Evolutionary conservation across 2,888 invertebrate genomes (phyloP).

Genomic region (Latrodectus hesperus): DNA sequence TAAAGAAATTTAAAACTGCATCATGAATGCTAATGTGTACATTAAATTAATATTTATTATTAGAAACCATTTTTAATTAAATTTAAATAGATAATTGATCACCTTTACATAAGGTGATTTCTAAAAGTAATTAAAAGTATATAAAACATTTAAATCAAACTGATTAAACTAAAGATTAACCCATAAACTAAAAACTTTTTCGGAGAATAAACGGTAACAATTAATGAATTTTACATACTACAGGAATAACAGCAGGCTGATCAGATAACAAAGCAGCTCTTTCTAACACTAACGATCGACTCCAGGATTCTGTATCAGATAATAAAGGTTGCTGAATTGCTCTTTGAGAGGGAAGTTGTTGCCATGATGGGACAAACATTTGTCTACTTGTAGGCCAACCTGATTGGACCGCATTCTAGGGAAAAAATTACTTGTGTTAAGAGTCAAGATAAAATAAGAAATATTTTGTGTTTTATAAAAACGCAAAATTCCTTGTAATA

Average conservation of each 20-base stretch:
- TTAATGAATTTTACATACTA: conserved; percentile 63
- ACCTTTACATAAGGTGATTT: no score
- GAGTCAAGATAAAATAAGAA: not conserved
- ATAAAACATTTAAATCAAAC: no score
- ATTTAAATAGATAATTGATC: no score
- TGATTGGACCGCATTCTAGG: conserved; percentile 80
- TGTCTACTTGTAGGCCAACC: conserved; percentile 84
- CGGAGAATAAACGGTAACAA: not conserved
- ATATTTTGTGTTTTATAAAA: not conserved
- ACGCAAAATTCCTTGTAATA: no score
- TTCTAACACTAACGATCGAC: conserved; percentile 85
- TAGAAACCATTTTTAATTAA: no score
- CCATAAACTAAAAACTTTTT: no score
- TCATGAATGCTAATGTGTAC: no score
- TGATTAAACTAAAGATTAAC: no score
- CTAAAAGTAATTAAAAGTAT: no score
- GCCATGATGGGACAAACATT: conserved; percentile 87
- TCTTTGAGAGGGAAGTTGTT: conserved; percentile 80
- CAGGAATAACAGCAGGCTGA: conserved; percentile 72
- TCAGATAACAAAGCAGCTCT: conserved; percentile 84
- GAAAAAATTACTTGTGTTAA: not conserved
- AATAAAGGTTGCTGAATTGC: conserved; percentile 72
- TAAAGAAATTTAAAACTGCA: no score
- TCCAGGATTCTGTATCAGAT: conserved; percentile 80
- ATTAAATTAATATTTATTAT: no score